phyloP scores from a whole-genome alignment of 2,888 invertebrate genomes.

The Spisula subtruncata region DNA sequence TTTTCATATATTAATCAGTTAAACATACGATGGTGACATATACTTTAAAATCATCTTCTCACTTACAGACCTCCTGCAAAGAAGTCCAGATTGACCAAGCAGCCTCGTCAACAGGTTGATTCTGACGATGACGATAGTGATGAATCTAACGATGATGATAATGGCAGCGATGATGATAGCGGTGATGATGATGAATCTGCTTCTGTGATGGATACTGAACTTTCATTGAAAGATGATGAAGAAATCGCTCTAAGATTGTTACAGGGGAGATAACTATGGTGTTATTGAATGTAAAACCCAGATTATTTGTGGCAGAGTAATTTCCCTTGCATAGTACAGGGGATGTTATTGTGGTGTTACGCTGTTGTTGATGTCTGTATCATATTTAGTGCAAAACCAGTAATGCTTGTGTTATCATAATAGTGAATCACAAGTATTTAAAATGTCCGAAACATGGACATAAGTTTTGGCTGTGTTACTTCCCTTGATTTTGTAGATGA shows the following conservation, averaged over 20 bases:
- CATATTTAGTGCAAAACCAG: no score
- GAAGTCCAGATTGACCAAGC: conserved; percentile 45
- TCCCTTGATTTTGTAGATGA: no score
- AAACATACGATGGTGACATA: not conserved
- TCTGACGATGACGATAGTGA: not conserved
- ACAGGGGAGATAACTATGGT: conserved; percentile 45
- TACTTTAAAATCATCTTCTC: not conserved
- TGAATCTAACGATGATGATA: conserved; percentile 46
- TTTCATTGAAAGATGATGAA: conserved; percentile 74
- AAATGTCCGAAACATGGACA: no score
- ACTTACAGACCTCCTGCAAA: conserved; percentile 43
- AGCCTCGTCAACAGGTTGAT: conserved; percentile 29
- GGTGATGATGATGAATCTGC: conserved; percentile 54
- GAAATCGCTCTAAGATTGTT: conserved; percentile 74
- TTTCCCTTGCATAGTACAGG: no score
- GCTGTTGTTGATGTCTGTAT: no score
- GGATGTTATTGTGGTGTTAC: no score
- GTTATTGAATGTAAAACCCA: not conserved
- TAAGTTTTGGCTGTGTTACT: no score
- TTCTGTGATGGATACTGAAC: conserved; percentile 63
- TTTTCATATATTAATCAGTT: no score
- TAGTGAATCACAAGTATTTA: no score
- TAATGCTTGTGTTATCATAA: no score
- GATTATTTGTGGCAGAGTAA: no score
- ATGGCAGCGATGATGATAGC: conserved; percentile 56